Conservation (phyloP, 2,113 vertebrate genomes). For the Gopherus evgoodei region DNA sequence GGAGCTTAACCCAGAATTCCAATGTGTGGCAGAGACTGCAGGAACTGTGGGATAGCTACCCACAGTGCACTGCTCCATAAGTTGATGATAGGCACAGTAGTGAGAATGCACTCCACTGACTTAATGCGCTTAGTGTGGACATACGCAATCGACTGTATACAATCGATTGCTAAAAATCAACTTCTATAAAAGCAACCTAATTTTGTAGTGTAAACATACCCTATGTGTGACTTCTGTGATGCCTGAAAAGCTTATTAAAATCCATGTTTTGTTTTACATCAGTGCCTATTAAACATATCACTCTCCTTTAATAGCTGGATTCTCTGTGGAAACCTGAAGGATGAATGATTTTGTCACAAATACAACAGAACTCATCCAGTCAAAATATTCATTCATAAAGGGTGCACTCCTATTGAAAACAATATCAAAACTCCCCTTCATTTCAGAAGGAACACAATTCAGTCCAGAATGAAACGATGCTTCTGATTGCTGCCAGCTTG, state of each 20-base stretch:
- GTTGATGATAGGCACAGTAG: no score
- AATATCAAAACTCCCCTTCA: neutral
- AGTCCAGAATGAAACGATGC: neutral
- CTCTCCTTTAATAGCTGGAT: neutral
- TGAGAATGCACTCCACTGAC: no score
- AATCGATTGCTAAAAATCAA: no score
- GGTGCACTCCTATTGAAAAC: neutral
- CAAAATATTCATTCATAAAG: neutral
- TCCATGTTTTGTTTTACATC: neutral
- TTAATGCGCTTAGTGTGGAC: no score
- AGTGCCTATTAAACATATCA: neutral
- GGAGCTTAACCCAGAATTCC: no score
- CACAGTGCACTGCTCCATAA: no score
- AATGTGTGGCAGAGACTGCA: no score
- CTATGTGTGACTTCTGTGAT: neutral
- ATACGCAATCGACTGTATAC: no score
- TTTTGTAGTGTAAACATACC: no score
- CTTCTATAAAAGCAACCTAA: no score
- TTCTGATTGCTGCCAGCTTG: constrained; percentile 20
- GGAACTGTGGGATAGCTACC: no score
- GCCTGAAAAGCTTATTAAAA: constrained; percentile 1
- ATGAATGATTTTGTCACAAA: no score
- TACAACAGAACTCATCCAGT: neutral
- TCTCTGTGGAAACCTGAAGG: neutral
- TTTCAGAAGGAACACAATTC: neutral